Evolutionary conservation across 1,140 invertebrate genomes (phyloP).

Genomic region (Pseudobourletiella spinata): DNA sequence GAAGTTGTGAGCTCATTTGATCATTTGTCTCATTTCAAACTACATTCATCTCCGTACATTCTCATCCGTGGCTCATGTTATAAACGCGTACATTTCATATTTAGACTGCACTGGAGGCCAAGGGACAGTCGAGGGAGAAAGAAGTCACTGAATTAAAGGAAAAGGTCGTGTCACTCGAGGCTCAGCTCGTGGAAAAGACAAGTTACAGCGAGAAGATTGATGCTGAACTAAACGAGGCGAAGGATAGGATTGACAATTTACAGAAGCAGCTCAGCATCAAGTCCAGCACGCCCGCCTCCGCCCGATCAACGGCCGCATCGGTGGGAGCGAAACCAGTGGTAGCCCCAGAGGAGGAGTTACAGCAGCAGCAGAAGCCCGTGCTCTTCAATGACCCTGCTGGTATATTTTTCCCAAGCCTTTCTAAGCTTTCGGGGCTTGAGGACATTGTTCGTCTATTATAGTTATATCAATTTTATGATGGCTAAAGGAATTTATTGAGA

Average conservation of each 20-base stretch:
- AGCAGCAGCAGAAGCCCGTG: slow-evolving; percentile 16
- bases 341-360: background rate
- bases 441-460: too few relatives aligned
- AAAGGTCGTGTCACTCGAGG: slow-evolving; percentile 30
- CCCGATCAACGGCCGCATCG: slow-evolving; percentile 7
- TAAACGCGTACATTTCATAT: too few relatives aligned
- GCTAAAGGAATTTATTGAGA: too few relatives aligned
- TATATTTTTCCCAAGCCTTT: slow-evolving; percentile 3
- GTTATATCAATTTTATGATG: too few relatives aligned
- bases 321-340: background rate
- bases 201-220: slow-evolving; percentile 22
- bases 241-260: slow-evolving; percentile 10
- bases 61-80: too few relatives aligned
- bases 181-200: slow-evolving; percentile 25
- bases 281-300: background rate
- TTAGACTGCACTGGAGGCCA: slow-evolving; percentile 8
- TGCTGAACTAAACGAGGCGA: slow-evolving; percentile 15
- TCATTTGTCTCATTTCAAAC: too few relatives aligned
- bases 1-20: slow-evolving; percentile 33
- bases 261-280: background rate
- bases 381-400: slow-evolving; percentile 31
- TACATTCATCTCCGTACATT: too few relatives aligned
- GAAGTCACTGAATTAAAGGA: slow-evolving; percentile 29
- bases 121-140: slow-evolving; percentile 13
- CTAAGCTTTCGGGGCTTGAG: too few relatives aligned